These are phyloP conservation scores for Plectrocnemia conspersa DNA, from an alignment of 1,140 invertebrate genomes.

Conservation along the genomic window DNA sequence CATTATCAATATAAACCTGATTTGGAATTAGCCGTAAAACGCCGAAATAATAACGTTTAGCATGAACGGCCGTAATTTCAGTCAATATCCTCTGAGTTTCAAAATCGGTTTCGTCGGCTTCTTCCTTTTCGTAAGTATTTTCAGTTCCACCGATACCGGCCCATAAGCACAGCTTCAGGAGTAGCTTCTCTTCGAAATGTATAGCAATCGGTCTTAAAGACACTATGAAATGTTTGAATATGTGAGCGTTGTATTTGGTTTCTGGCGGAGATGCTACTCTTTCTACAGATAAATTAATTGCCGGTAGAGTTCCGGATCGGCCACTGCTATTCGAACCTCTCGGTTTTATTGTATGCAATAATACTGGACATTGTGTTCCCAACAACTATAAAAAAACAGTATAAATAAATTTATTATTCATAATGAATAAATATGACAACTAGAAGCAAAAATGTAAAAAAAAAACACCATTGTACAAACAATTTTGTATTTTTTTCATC, in stretches of 20 bases:
- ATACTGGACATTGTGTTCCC: slow-evolving; percentile 75
- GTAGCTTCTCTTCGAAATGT: slow-evolving; percentile 80
- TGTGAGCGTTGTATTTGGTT: slow-evolving; percentile 41
- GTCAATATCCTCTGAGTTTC: slow-evolving; percentile 70
- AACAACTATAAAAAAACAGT: slow-evolving; percentile 59
- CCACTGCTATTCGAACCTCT: slow-evolving; percentile 37
- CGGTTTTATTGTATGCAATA: slow-evolving; percentile 52
- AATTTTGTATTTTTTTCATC: no score
- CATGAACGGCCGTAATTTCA: slow-evolving; percentile 74
- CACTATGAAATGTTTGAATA: slow-evolving; percentile 73
- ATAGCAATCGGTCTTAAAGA: slow-evolving; percentile 78
- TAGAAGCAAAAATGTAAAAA: slow-evolving; percentile 7
- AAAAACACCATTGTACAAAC: slow-evolving; percentile 10
- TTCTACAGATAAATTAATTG: slow-evolving; percentile 61
- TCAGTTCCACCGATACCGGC: slow-evolving; percentile 62
- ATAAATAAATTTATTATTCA: no score
- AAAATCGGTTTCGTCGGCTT: slow-evolving; percentile 69
- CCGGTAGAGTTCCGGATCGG: slow-evolving; percentile 48
- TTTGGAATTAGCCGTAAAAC: slow-evolving; percentile 74
- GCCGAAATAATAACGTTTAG: slow-evolving; percentile 86
- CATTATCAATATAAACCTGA: slow-evolving; percentile 47
- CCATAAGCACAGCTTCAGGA: slow-evolving; percentile 71
- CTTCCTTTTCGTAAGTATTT: slow-evolving; percentile 47
- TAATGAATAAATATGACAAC: no score
- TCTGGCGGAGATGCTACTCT: slow-evolving; percentile 57